These are phyloP conservation scores for Tetragnatha versicolor DNA, from an alignment of 1,140 invertebrate genomes.

Conservation along the genomic window DNA sequence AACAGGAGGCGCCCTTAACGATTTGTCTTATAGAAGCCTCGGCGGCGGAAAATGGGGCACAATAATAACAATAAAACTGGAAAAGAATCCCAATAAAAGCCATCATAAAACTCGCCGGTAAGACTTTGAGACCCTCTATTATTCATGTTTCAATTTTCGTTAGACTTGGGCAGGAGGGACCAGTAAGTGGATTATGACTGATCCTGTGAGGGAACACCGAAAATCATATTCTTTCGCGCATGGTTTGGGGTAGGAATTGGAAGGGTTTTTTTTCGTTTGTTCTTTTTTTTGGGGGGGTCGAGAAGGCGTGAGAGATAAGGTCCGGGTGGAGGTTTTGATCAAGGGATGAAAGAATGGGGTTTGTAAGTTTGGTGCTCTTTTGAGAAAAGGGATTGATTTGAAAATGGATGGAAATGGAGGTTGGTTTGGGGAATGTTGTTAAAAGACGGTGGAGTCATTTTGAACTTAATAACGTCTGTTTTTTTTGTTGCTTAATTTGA, in stretches of 20 bases:
- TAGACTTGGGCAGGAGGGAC: conserved; percentile 3
- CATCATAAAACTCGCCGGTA: conserved; percentile 39
- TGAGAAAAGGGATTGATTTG: too few species aligned
- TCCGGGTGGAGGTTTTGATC: too few species aligned
- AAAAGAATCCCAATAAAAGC: conserved; percentile 48
- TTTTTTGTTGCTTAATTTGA: too few species aligned
- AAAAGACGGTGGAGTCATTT: too few species aligned
- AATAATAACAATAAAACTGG: conserved; percentile 41
- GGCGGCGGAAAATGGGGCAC: conserved; percentile 24
- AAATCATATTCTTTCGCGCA: conserved; percentile 30
- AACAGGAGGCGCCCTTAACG: conserved; percentile 36
- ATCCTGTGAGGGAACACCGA: neutral
- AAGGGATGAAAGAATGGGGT: too few species aligned
- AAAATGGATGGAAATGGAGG: too few species aligned
- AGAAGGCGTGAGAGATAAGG: too few species aligned
- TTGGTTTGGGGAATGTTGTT: too few species aligned
- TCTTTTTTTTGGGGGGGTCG: neutral
- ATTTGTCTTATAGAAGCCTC: conserved; percentile 30
- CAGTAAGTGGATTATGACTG: conserved; percentile 37
- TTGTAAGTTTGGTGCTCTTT: too few species aligned
- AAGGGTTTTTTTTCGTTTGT: neutral
- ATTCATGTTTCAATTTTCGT: conserved; percentile 48
- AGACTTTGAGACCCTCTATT: conserved; percentile 37
- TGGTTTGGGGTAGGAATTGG: too few species aligned
- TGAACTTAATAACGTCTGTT: too few species aligned